Percentiles rank a stretch among this genome's conserved stretches.
Evolutionary conservation across 2,797 vertebrate species (phyloP).

Genomic region (Chiroxiphia lanceolata): DNA sequence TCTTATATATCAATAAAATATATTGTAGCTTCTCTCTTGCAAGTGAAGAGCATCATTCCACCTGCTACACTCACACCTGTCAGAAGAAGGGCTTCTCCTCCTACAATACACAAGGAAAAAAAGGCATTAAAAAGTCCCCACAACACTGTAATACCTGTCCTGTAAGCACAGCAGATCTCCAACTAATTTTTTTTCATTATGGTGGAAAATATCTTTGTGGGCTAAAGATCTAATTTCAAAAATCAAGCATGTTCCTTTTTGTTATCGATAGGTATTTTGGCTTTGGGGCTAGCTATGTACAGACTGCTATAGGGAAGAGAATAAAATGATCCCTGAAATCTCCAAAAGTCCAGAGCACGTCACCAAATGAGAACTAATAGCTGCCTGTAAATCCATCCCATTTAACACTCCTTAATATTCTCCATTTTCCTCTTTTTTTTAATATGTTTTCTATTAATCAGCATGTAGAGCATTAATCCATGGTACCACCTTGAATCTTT

Average conservation of each 20-base stretch:
- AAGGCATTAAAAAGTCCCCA: background rate
- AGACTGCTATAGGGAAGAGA: background rate
- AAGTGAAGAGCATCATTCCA: background rate
- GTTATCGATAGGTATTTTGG: background rate
- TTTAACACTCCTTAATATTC: background rate
- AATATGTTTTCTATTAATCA: background rate
- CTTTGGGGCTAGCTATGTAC: background rate
- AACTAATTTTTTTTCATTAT: background rate
- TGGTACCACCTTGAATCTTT: background rate
- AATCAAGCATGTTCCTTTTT: background rate
- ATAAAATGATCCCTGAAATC: background rate
- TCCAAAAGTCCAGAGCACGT: background rate
- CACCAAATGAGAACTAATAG: background rate
- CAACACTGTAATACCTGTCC: background rate
- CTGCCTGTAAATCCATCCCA: background rate
- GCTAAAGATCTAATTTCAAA: background rate
- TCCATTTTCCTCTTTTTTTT: background rate
- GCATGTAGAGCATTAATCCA: background rate
- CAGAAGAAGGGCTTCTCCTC: background rate
- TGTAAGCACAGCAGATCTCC: background rate
- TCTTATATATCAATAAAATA: accelerated
- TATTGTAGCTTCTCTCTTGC: accelerated
- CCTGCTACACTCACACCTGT: no score
- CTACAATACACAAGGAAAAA: background rate
- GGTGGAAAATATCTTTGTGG: background rate